These are phyloP conservation scores for Aptenodytes patagonicus DNA, from an alignment of 2,113 vertebrate genomes.

Conservation along the genomic window DNA sequence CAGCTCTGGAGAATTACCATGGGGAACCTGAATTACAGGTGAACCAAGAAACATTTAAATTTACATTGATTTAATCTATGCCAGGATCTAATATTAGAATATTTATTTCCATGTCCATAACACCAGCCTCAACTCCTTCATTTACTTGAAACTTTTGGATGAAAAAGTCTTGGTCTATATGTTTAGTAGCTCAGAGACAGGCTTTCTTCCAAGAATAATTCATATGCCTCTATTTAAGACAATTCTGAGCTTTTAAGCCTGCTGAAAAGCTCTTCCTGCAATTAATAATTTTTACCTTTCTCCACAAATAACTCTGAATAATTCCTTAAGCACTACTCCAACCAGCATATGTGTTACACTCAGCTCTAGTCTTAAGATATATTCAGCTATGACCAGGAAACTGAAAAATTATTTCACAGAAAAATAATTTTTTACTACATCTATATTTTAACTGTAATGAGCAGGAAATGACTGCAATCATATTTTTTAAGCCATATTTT, in stretches of 20 bases:
- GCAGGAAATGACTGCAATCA: not conserved
- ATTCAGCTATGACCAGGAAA: not conserved
- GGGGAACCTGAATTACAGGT: constrained; percentile 77
- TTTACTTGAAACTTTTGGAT: not conserved
- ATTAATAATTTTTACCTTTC: not conserved
- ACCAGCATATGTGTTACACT: not conserved
- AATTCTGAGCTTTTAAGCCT: not conserved
- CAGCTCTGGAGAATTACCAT: constrained; percentile 83
- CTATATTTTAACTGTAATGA: not conserved
- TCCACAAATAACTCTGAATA: not conserved
- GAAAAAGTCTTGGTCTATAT: not conserved
- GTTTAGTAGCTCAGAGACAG: not conserved
- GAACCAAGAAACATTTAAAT: not conserved
- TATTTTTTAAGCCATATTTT: not conserved
- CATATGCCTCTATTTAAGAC: not conserved
- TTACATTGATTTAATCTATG: not conserved
- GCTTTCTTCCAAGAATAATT: not conserved
- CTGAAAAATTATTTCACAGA: not conserved
- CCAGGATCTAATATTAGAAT: not conserved
- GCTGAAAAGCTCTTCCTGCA: not conserved
- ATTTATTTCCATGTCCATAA: not conserved
- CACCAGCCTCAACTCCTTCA: not conserved
- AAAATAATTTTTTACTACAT: not conserved
- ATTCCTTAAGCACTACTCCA: not conserved
- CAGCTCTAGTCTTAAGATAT: not conserved